Conservation (phyloP, 2,113 vertebrate genomes). For the Calidris pygmaea region DNA sequence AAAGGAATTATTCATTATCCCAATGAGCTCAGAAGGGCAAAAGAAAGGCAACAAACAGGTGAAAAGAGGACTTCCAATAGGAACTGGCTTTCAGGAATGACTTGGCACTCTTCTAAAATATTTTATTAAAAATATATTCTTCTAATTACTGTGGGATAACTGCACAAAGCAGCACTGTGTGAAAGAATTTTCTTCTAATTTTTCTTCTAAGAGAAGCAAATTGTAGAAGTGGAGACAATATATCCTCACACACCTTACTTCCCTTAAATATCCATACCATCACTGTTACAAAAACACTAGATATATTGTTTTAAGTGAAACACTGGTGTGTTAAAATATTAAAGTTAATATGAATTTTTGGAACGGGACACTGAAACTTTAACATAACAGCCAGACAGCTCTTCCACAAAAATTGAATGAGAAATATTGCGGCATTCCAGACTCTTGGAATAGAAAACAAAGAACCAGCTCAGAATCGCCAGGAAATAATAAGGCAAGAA, state of each 20-base stretch:
- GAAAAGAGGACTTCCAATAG: neutral
- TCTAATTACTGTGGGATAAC: neutral
- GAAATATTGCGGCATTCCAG: constrained; percentile 10
- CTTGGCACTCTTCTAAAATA: neutral
- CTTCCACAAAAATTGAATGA: constrained; percentile 19
- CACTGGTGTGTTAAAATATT: neutral
- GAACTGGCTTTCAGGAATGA: neutral
- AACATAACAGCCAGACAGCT: neutral
- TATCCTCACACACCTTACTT: neutral
- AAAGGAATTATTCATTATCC: neutral
- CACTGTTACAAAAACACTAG: neutral
- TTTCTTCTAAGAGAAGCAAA: neutral
- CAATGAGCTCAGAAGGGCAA: neutral
- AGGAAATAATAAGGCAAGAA: constrained; percentile 37
- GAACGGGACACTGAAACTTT: neutral
- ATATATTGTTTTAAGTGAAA: neutral
- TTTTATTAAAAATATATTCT: neutral
- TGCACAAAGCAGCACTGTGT: neutral
- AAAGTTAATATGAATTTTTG: neutral
- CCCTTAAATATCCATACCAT: neutral
- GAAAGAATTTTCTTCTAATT: neutral
- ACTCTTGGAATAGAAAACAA: constrained; percentile 6
- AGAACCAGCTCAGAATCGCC: neutral
- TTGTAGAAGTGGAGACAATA: neutral
- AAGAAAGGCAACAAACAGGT: neutral